These are phyloP conservation scores for Lanius ludovicianus DNA, from an alignment of 2,113 vertebrate genomes.

Conservation along the genomic window DNA sequence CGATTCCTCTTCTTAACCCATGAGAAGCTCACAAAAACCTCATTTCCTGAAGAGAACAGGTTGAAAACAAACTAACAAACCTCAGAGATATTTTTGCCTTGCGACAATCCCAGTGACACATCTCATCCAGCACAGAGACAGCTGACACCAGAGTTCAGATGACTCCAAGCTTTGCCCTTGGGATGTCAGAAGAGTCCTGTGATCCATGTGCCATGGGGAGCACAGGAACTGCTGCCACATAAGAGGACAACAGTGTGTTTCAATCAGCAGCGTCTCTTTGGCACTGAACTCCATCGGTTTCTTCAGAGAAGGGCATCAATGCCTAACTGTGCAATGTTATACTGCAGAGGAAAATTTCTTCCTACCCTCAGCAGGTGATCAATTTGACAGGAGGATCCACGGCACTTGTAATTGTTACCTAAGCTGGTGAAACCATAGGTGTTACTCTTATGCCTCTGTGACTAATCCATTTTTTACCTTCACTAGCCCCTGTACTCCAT, in stretches of 20 bases:
- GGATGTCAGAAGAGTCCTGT: neutral
- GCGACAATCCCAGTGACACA: constrained; percentile 1
- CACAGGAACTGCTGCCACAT: neutral
- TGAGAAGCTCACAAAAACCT: neutral
- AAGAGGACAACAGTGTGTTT: neutral
- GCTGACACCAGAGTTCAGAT: neutral
- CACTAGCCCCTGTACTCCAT: neutral
- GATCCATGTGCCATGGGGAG: rapidly evolving
- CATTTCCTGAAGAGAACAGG: neutral
- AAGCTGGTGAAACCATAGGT: constrained; percentile 24
- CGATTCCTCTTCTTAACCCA: neutral
- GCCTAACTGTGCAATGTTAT: neutral
- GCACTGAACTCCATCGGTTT: neutral
- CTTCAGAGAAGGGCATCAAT: neutral
- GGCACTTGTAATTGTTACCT: neutral
- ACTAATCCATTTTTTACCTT: constrained; percentile 42
- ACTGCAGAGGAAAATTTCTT: neutral
- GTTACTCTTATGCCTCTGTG: constrained; percentile 36
- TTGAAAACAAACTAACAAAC: constrained; percentile 9
- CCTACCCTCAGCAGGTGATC: neutral
- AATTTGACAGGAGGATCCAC: neutral
- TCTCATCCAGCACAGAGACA: neutral
- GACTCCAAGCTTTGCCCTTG: constrained; percentile 33
- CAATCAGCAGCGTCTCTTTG: neutral
- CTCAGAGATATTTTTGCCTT: neutral